Evolutionary conservation across 2,113 vertebrate species (phyloP).

Genomic region (Oreotrochilus melanogaster): DNA sequence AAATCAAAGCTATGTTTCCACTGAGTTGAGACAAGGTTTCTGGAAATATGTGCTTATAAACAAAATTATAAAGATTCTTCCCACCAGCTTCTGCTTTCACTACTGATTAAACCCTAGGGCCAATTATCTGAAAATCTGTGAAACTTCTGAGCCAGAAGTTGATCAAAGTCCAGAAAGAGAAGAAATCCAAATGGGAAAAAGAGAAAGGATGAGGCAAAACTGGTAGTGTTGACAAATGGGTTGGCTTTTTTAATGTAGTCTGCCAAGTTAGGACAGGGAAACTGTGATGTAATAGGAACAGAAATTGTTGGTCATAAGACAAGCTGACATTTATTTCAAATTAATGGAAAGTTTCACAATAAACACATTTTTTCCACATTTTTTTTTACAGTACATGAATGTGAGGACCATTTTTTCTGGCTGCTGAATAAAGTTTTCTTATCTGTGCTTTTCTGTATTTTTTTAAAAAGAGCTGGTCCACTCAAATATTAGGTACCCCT

Average conservation of each 20-base stretch:
- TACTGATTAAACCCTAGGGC: background rate
- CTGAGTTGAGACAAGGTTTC: background rate
- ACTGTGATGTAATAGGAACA: slow-evolving; percentile 20
- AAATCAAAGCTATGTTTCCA: slow-evolving; percentile 61
- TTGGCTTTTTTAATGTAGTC: background rate
- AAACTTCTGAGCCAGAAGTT: slow-evolving; percentile 28
- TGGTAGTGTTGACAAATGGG: background rate
- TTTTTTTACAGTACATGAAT: background rate
- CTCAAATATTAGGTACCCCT: background rate
- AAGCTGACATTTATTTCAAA: background rate
- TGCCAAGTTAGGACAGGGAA: slow-evolving; percentile 18
- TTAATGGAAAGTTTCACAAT: slow-evolving; percentile 12
- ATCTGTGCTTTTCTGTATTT: background rate
- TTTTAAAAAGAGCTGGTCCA: background rate
- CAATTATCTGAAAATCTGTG: slow-evolving; percentile 25
- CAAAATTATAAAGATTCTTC: slow-evolving; percentile 43
- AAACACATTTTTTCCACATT: background rate
- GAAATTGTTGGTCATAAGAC: background rate
- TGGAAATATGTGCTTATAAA: slow-evolving; percentile 44
- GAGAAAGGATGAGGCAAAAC: background rate
- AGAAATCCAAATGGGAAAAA: slow-evolving; percentile 29
- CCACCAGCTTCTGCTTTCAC: slow-evolving; percentile 27
- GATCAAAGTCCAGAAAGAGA: slow-evolving; percentile 3
- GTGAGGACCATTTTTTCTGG: background rate
- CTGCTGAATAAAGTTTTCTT: background rate